Evolutionary conservation across 2,797 vertebrate species (phyloP).

Genomic region (Sciaenops ocellatus): DNA sequence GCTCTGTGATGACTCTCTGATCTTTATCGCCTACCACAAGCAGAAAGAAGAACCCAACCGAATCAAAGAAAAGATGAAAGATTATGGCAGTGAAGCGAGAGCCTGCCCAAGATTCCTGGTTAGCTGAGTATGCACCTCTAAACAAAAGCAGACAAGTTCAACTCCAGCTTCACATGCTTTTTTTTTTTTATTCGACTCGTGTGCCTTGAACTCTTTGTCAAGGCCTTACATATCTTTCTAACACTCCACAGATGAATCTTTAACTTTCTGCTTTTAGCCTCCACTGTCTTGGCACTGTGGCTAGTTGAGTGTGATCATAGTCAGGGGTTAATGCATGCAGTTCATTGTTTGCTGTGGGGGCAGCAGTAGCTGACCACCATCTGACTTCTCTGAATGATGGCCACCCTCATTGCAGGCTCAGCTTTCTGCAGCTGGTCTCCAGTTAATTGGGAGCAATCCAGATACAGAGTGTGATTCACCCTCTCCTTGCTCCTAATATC

Average conservation of each 20-base stretch:
- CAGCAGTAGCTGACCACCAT: constrained; percentile 12
- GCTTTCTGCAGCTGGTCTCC: constrained; percentile 11
- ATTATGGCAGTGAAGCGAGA: too few species aligned
- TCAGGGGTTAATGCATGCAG: constrained; percentile 19
- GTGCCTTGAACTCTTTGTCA: neutral
- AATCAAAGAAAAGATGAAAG: too few species aligned
- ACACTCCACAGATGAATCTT: constrained; percentile 2
- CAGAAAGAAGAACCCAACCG: too few species aligned
- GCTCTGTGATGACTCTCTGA: too few species aligned
- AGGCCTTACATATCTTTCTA: neutral
- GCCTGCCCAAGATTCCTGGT: too few species aligned
- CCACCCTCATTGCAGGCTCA: constrained; percentile 15
- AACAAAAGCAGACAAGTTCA: too few species aligned
- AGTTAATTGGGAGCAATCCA: constrained; percentile 14
- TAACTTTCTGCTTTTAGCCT: neutral
- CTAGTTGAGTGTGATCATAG: constrained; percentile 12
- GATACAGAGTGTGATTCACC: neutral
- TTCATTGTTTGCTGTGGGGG: constrained; percentile 8
- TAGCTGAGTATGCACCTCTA: too few species aligned
- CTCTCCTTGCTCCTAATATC: neutral
- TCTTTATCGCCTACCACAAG: too few species aligned
- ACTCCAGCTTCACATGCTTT: too few species aligned
- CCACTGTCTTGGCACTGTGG: neutral
- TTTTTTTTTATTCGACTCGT: too few species aligned
- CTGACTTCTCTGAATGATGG: constrained; percentile 6